A percentile compares a stretch with the other conserved stretches of the same genome.
Conservation (phyloP, 35 echinoderm and acorn worm species). For the Holothuria glaberrima region DNA sequence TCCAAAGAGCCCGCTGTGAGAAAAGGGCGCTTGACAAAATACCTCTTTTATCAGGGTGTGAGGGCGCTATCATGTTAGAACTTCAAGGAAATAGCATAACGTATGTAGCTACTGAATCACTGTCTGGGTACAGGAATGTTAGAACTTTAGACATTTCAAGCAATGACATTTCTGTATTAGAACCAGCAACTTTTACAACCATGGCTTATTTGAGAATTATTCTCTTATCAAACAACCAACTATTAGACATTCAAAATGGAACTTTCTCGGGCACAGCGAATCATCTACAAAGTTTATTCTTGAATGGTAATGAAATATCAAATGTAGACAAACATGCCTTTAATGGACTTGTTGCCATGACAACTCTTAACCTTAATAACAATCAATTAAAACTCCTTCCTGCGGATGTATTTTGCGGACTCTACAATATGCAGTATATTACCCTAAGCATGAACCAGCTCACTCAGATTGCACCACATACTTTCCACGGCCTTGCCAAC, state of each 20-base stretch:
- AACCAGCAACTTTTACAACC: not conserved
- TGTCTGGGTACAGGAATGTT: not conserved
- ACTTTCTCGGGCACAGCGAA: not conserved
- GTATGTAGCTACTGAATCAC: not conserved
- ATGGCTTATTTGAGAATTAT: not conserved
- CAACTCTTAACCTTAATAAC: not conserved
- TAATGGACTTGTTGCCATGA: not conserved
- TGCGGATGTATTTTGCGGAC: not conserved
- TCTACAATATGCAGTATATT: too few species aligned
- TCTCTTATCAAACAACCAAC: not conserved
- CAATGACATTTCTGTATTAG: not conserved
- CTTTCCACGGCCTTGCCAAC: not conserved
- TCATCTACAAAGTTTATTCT: not conserved
- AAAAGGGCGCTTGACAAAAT: not conserved
- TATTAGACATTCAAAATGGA: not conserved
- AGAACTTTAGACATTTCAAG: not conserved
- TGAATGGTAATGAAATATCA: not conserved
- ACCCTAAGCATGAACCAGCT: too few species aligned
- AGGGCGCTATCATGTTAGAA: not conserved
- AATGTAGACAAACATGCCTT: not conserved
- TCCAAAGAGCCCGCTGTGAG: slow-evolving; percentile 25
- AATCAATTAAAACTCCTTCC: not conserved
- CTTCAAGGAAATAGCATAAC: not conserved
- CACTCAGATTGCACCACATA: too few species aligned
- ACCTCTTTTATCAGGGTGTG: not conserved